Base-by-base conservation (phyloP, 2,888 invertebrate species). In the Brachynemurus nebulosus region DNA sequence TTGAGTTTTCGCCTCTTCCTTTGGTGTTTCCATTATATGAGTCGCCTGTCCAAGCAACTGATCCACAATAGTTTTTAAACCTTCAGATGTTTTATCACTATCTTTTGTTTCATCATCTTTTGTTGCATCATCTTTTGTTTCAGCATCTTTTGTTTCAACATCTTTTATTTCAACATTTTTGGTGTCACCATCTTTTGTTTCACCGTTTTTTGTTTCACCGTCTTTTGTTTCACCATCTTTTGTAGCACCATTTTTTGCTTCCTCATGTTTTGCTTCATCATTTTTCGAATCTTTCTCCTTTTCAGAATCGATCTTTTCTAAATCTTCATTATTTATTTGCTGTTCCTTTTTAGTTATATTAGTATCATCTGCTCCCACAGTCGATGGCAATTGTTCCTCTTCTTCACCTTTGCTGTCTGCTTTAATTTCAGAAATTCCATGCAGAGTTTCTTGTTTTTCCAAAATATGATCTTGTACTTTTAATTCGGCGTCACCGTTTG, bases 51-150 rank as follows among this genome's bases (percentile, higher is more conserved):
- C n/a, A n/a, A n/a, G n/a, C n/a, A n/a, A n/a, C n/a, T n/a, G n/a
- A n/a, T n/a, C n/a, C n/a, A n/a, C n/a, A n/a, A n/a, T n/a, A n/a
- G n/a, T n/a, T n/a, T n/a, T n/a, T n/a, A n/a, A n/a, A n/a, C n/a
- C n/a, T n/a, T n/a, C n/a, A n/a, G n/a, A n/a, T n/a, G n/a, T n/a
- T n/a, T n/a, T 44, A 11, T 27, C 20, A 16, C 42, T 37, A 8
- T 40, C 42, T 27, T 40, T 44, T 3, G 41, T 17, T 39, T 45
- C 44, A 7, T 47, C 43, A 21, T 21, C 36, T 67, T 55, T 68
- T 69, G 25, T 67, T 62, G 56, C 68, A 67, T 50, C 44, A 20
- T 34, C 35, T 37, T 45, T 42, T 9, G 25, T 11, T 20, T 16
- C 36, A 40, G 5, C 23, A 44, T 27, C 30, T 36, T 9, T 12